Conservation (phyloP, 2,888 invertebrate species). For the Deilephila porcellus region DNA sequence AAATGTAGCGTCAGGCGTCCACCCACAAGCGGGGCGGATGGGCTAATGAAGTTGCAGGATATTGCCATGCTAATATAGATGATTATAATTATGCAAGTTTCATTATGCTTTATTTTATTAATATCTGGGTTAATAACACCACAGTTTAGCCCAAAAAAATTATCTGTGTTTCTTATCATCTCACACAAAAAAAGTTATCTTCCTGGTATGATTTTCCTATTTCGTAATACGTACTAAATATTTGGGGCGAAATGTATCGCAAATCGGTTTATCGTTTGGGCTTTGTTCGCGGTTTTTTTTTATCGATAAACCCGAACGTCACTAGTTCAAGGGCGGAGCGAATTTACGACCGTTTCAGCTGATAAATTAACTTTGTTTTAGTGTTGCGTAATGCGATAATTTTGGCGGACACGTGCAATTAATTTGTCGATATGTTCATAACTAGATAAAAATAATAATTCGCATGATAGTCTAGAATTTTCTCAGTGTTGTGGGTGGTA, state of each 20-base stretch:
- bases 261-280: conserved; percentile 43
- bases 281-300: conserved; percentile 36
- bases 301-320: conserved; percentile 43
- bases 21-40: too few relatives aligned
- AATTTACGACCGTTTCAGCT: conserved; percentile 53
- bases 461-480: not conserved
- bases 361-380: conserved; percentile 42
- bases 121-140: too few relatives aligned
- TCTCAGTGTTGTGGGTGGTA: not conserved
- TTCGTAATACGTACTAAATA: conserved; percentile 1
- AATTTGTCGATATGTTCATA: not conserved
- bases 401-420: conserved; percentile 8
- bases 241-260: conserved; percentile 34
- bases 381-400: conserved; percentile 22
- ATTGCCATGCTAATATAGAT: too few relatives aligned
- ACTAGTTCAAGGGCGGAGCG: conserved; percentile 64
- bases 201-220: too few relatives aligned
- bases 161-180: too few relatives aligned
- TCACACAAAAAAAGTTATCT: too few relatives aligned
- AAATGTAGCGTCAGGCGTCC: too few relatives aligned
- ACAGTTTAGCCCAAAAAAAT: too few relatives aligned
- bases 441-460: not conserved
- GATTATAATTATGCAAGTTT: too few relatives aligned
- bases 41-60: too few relatives aligned
- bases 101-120: too few relatives aligned